Conservation (phyloP, 1,140 invertebrate genomes). For the Bombus confusus region DNA sequence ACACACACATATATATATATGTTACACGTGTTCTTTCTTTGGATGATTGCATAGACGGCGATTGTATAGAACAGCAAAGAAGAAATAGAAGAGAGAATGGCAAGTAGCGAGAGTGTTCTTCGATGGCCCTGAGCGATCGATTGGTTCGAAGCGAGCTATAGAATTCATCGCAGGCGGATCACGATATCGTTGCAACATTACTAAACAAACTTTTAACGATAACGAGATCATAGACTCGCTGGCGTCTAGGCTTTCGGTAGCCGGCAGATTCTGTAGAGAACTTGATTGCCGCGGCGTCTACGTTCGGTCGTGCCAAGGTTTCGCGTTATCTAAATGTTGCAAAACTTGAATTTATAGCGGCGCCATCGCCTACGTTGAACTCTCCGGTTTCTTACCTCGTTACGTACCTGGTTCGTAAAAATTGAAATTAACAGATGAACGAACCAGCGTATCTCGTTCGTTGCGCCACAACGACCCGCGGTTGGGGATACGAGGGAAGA, state of each 20-base stretch:
- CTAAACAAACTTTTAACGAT: too few species aligned
- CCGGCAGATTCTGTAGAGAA: background rate
- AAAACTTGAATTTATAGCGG: background rate
- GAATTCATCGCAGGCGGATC: background rate
- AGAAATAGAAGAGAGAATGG: too few species aligned
- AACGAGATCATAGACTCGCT: too few species aligned
- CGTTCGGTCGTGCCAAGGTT: background rate
- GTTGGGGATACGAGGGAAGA: background rate
- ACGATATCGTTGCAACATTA: too few species aligned
- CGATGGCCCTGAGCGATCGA: background rate
- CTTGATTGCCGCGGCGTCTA: background rate
- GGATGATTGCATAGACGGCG: background rate
- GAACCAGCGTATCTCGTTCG: background rate
- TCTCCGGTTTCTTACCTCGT: background rate
- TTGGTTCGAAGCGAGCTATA: background rate
- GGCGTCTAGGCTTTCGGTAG: too few species aligned
- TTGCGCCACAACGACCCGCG: background rate
- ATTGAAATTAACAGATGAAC: too few species aligned
- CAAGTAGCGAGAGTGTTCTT: background rate
- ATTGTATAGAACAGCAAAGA: background rate
- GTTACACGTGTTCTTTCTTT: background rate
- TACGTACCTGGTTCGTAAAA: too few species aligned
- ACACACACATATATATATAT: too few species aligned
- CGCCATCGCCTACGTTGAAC: background rate
- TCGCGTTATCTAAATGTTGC: background rate